These are phyloP conservation scores for Auanema sp. DNA, from an alignment of 2,888 invertebrate genomes.

Conservation along the genomic window DNA sequence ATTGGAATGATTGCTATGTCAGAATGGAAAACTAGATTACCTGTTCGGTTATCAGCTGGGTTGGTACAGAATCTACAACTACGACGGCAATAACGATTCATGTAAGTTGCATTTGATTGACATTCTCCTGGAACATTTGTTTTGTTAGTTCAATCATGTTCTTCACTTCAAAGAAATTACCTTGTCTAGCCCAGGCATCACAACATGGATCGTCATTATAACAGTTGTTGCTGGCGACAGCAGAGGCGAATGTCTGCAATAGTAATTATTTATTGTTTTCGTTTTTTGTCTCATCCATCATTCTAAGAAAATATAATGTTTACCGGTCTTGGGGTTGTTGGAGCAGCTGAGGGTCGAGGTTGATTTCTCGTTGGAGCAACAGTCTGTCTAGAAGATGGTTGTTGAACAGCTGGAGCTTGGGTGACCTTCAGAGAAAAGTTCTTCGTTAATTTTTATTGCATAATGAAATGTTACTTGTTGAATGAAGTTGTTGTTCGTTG, in stretches of 20 bases:
- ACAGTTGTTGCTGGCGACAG: constrained; percentile 36
- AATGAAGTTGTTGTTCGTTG: background rate
- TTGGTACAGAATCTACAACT: constrained; percentile 53
- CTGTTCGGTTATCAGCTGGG: constrained; percentile 32
- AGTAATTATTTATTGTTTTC: too few relatives aligned
- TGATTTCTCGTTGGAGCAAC: constrained; percentile 15
- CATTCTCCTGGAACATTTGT: constrained; percentile 42
- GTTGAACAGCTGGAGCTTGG: constrained; percentile 1
- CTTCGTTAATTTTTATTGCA: background rate
- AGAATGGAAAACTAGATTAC: constrained; percentile 15
- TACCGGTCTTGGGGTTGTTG: constrained; percentile 8
- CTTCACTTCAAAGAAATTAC: background rate
- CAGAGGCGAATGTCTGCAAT: background rate
- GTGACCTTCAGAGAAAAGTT: background rate
- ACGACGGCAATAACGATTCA: constrained; percentile 57
- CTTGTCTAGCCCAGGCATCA: constrained; percentile 50
- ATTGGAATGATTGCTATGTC: background rate
- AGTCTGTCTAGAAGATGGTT: background rate
- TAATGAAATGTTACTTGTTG: background rate
- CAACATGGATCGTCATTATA: constrained; percentile 63
- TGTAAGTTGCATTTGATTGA: constrained; percentile 50
- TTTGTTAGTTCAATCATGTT: background rate
- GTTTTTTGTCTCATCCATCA: too few relatives aligned
- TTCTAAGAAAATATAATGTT: too few relatives aligned
- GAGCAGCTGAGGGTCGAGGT: constrained; percentile 18